Conservation (phyloP, 2,113 vertebrate species). For the Cebidichthys violaceus region DNA sequence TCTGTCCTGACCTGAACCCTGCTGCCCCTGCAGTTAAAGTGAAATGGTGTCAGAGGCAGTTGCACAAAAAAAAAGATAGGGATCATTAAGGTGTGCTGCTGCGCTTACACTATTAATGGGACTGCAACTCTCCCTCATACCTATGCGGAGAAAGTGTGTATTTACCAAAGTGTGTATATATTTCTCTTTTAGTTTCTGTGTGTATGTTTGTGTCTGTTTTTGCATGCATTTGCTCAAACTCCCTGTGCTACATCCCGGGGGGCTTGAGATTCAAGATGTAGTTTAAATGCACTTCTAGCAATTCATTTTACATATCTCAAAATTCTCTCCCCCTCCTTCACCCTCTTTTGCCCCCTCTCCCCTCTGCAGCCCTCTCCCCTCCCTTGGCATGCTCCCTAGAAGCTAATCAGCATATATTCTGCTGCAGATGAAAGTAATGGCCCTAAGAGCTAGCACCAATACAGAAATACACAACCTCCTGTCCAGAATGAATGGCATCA, state of each 20-base stretch:
- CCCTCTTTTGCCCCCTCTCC: slow-evolving; percentile 33
- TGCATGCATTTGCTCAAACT: slow-evolving; percentile 37
- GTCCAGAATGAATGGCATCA: slow-evolving; percentile 25
- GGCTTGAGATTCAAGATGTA: slow-evolving; percentile 46
- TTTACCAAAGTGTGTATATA: neutral
- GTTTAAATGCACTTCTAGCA: slow-evolving; percentile 64
- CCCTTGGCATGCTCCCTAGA: slow-evolving; percentile 43
- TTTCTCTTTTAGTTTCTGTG: slow-evolving; percentile 30
- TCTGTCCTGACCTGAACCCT: slow-evolving; percentile 60
- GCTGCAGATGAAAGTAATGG: slow-evolving; percentile 66
- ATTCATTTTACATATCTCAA: slow-evolving; percentile 63
- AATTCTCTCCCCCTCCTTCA: slow-evolving; percentile 27
- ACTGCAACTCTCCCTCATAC: slow-evolving; percentile 32
- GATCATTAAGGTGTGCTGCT: slow-evolving; percentile 61
- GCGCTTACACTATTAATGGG: slow-evolving; percentile 63
- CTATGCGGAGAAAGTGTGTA: slow-evolving; percentile 40
- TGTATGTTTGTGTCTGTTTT: slow-evolving; percentile 24
- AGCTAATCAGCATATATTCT: slow-evolving; percentile 69
- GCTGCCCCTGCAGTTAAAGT: slow-evolving; percentile 40
- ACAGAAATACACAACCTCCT: slow-evolving; percentile 30
- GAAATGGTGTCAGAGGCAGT: slow-evolving; percentile 46
- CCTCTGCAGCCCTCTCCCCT: slow-evolving; percentile 44
- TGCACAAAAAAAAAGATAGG: slow-evolving; percentile 46
- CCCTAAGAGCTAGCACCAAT: slow-evolving; percentile 35
- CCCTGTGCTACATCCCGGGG: slow-evolving; percentile 11